A percentile compares a stretch with the other conserved stretches of the same genome.
Evolutionary conservation across 2,797 vertebrate species (phyloP).

Genomic region (Spinibarbus caldwelli): DNA sequence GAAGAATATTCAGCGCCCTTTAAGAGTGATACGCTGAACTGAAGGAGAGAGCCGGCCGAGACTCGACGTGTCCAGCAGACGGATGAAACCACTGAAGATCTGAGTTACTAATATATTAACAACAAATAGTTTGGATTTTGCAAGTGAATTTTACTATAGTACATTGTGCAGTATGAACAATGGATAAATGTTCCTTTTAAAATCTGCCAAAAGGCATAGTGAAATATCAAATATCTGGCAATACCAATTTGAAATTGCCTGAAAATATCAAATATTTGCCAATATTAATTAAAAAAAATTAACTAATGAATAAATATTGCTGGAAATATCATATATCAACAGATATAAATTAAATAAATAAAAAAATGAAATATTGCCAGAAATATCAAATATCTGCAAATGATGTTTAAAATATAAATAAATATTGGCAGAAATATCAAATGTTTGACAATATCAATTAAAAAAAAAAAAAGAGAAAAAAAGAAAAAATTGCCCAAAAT

Average conservation of each 20-base stretch:
- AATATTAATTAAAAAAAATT: background rate
- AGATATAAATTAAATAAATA: background rate
- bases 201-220: background rate
- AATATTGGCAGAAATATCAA: too few species aligned
- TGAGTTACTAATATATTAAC: background rate
- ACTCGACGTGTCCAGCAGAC: background rate
- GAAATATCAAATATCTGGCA: background rate
- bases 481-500: too few species aligned
- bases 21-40: conserved; percentile 18
- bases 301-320: background rate
- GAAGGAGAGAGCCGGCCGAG: conserved; percentile 1
- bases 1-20: conserved; percentile 11
- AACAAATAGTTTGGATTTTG: too few species aligned
- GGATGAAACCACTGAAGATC: too few species aligned
- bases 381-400: background rate
- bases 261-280: background rate
- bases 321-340: background rate
- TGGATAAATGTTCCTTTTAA: background rate
- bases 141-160: background rate
- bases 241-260: background rate
- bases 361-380: background rate
- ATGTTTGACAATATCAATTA: too few species aligned
- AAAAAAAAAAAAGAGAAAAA: too few species aligned
- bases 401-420: background rate
- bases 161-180: background rate